phyloP scores from a whole-genome alignment of 2,888 invertebrate genomes.

The Priocnemis perturbator region DNA sequence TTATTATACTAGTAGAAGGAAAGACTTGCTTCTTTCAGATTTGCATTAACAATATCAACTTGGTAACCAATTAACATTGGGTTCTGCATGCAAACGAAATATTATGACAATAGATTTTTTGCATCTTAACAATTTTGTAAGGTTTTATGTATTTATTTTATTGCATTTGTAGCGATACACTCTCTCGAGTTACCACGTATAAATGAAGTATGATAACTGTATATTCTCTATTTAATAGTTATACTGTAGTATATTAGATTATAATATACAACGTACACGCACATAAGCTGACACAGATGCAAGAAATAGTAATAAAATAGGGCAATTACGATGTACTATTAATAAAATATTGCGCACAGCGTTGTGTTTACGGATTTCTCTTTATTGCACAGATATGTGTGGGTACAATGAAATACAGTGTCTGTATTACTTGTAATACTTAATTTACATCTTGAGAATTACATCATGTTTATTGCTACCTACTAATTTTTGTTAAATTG shows the following conservation, averaged over 20 bases:
- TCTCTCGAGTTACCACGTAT: too few relatives aligned
- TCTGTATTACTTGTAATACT: conserved; percentile 49
- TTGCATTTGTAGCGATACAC: too few relatives aligned
- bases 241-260: too few relatives aligned
- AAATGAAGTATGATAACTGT: too few relatives aligned
- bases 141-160: too few relatives aligned
- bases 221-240: too few relatives aligned
- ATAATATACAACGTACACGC: too few relatives aligned
- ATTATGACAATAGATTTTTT: too few relatives aligned
- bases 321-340: background rate
- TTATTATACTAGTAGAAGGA: conserved; percentile 12
- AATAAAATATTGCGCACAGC: conserved; percentile 33
- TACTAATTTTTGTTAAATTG: conserved; percentile 15
- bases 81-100: too few relatives aligned
- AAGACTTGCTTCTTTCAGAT: conserved; percentile 7
- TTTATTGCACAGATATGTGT: conserved; percentile 73
- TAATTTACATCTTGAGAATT: conserved; percentile 47
- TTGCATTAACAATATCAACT: too few relatives aligned
- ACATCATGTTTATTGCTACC: conserved; percentile 50
- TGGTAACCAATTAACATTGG: too few relatives aligned
- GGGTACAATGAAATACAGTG: conserved; percentile 63
- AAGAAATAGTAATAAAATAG: conserved; percentile 8
- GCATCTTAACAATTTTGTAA: too few relatives aligned
- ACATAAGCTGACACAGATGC: background rate
- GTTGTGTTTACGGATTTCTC: conserved; percentile 44